These are phyloP conservation scores for Conus canariensis DNA, from an alignment of 2,888 invertebrate species.

Conservation along the genomic window DNA sequence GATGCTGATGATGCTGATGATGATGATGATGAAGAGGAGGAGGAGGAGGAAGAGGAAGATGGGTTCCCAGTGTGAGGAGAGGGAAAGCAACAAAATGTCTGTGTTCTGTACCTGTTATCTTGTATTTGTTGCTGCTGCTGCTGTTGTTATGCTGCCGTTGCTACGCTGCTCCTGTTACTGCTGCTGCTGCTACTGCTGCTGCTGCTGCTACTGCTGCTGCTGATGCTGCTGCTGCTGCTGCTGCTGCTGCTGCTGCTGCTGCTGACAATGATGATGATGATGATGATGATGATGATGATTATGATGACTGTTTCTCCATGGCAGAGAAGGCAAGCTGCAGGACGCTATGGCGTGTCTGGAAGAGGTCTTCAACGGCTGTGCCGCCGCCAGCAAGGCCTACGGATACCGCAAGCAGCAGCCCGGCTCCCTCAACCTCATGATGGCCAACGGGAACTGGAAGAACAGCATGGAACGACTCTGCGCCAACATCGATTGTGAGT, in stretches of 20 bases:
- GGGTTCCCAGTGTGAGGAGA: too few species aligned
- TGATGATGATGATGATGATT: not conserved
- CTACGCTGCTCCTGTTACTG: not conserved
- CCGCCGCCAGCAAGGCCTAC: slow-evolving; percentile 24
- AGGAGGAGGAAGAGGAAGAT: too few species aligned
- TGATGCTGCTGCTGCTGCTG: too few species aligned
- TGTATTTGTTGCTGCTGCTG: too few species aligned
- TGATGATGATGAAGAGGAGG: not conserved
- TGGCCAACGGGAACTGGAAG: slow-evolving; percentile 43
- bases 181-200: too few species aligned
- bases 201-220: too few species aligned
- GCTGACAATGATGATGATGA: too few species aligned
- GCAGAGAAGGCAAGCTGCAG: slow-evolving; percentile 46
- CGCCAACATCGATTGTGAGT: slow-evolving; percentile 47
- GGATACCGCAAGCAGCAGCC: slow-evolving; percentile 8
- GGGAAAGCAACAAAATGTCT: too few species aligned
- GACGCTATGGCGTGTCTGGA: slow-evolving; percentile 44
- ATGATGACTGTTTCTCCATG: not conserved
- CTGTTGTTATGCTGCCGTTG: too few species aligned
- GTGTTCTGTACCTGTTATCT: too few species aligned
- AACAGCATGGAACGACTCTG: slow-evolving; percentile 43
- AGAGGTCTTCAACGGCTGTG: slow-evolving; percentile 47
- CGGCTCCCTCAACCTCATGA: slow-evolving; percentile 11
- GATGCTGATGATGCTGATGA: not conserved
- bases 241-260: too few species aligned